phyloP scores from a whole-genome alignment of 2,797 vertebrate genomes.

The Amblyopsis hoosieri region DNA sequence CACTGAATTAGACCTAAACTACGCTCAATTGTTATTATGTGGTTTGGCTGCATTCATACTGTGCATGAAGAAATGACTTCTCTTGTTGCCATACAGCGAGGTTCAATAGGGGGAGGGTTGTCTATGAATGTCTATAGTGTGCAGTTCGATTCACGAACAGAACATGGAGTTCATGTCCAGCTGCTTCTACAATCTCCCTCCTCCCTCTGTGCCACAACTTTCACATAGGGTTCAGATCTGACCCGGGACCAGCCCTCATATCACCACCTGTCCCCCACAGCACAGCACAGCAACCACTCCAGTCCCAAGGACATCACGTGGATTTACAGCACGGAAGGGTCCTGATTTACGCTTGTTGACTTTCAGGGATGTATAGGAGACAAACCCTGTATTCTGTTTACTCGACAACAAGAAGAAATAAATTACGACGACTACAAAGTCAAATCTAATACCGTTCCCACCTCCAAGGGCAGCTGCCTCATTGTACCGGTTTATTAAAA shows the following conservation, averaged over 20 bases:
- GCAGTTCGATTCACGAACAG: conserved; percentile 6
- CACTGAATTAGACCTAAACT: conserved; percentile 37
- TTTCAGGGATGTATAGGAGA: conserved; percentile 21
- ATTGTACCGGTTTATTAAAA: conserved; percentile 54
- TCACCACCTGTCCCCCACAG: conserved; percentile 46
- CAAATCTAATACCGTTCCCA: conserved; percentile 38
- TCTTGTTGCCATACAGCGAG: conserved; percentile 17
- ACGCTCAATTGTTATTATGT: conserved; percentile 28
- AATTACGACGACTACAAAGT: conserved; percentile 24
- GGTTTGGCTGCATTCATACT: conserved; percentile 36
- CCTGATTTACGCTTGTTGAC: conserved; percentile 31
- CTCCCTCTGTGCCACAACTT: background rate
- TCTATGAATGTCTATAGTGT: conserved; percentile 4
- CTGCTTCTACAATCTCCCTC: conserved; percentile 3
- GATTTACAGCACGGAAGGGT: conserved; percentile 43
- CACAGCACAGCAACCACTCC: conserved; percentile 27
- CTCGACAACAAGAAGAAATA: conserved; percentile 7
- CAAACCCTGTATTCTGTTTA: conserved; percentile 22
- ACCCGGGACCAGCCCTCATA: conserved; percentile 20
- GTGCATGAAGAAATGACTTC: conserved; percentile 16
- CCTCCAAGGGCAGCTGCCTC: conserved; percentile 47
- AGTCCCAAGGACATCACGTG: conserved; percentile 44
- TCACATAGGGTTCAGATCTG: conserved; percentile 13
- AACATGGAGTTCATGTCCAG: background rate
- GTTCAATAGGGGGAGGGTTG: conserved; percentile 16